A percentile compares a stretch with the other conserved stretches of the same genome.
Conservation (phyloP, 2,797 vertebrate species). For the Falco columbarius region DNA sequence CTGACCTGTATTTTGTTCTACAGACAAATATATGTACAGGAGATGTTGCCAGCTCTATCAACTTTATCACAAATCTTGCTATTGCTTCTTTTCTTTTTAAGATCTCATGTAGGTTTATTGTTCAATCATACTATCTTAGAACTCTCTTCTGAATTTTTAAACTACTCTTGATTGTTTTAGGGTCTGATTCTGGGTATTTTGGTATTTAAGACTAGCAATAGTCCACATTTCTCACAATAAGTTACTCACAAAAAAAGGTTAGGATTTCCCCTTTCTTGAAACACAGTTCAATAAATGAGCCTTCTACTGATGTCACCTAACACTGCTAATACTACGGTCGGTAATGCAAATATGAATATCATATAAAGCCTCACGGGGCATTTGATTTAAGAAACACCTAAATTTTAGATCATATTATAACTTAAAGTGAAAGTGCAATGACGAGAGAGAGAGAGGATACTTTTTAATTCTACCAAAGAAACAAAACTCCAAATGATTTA, state of each 20-base stretch:
- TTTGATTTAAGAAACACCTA: neutral
- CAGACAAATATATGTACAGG: neutral
- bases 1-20: neutral
- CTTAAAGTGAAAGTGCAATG: neutral
- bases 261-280: neutral
- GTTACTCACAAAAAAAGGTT: neutral
- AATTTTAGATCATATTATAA: neutral
- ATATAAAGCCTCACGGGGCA: neutral
- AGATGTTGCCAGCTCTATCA: neutral
- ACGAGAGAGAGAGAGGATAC: neutral
- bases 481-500: neutral
- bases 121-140: neutral
- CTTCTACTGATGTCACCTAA: neutral
- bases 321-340: neutral
- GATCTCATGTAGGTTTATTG: neutral
- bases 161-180: neutral
- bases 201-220: neutral
- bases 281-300: neutral
- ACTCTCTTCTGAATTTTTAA: neutral
- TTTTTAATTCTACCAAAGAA: neutral
- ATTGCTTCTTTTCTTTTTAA: neutral
- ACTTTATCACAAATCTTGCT: neutral
- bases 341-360: neutral
- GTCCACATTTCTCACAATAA: neutral
- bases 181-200: neutral